A percentile compares a stretch with the other conserved stretches of the same genome.
Conservation (phyloP, 2,113 vertebrate species). For the Pluvialis apricaria region DNA sequence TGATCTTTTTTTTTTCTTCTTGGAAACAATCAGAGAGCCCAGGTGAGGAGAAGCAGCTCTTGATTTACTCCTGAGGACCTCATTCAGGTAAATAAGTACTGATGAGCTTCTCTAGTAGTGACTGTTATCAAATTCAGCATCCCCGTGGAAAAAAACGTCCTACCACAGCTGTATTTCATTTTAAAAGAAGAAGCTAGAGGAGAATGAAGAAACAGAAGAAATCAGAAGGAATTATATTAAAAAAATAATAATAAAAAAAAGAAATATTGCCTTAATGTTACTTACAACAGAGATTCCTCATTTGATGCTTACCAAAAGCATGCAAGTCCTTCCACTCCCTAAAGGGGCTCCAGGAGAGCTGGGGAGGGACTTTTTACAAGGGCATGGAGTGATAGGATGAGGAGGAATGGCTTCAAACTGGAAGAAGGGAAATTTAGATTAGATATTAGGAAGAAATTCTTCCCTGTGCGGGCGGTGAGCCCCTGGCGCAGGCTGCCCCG, state of each 20-base stretch:
- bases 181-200: not conserved
- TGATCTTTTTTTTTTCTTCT: not conserved
- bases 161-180: not conserved
- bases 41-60: not conserved
- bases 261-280: not conserved
- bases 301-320: not conserved
- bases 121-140: not conserved
- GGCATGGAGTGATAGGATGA: no score
- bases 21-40: not conserved
- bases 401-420: no score
- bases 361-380: no score
- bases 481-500: no score
- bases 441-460: no score
- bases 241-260: not conserved
- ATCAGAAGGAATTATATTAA: not conserved
- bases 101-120: not conserved
- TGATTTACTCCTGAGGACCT: not conserved
- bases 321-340: not conserved
- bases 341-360: no score
- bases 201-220: not conserved
- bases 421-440: no score
- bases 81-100: not conserved
- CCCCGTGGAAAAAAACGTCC: not conserved
- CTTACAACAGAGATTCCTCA: not conserved
- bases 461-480: no score